Percentiles rank a stretch among this genome's conserved stretches.
Conservation (phyloP, 2,888 invertebrate genomes). For the Brachypterus glaber region DNA sequence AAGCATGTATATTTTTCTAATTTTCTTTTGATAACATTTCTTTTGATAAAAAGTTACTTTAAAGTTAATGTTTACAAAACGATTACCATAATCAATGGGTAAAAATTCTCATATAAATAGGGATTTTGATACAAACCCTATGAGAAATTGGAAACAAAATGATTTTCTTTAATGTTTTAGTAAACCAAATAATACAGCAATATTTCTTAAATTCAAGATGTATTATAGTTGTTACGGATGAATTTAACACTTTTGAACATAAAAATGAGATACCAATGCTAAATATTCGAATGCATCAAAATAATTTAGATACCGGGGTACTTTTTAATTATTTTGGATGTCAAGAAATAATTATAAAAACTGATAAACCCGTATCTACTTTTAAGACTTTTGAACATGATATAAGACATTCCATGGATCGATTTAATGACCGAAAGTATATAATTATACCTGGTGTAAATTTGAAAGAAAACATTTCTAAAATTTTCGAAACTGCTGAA, state of each 20-base stretch:
- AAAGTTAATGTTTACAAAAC: too few relatives aligned
- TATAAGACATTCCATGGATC: conserved; percentile 18
- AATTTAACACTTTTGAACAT: conserved; percentile 12
- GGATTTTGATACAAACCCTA: too few relatives aligned
- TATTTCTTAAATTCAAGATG: conserved; percentile 13
- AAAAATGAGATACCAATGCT: conserved; percentile 10
- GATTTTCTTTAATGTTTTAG: conserved; percentile 10
- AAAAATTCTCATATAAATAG: too few relatives aligned
- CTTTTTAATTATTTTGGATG: conserved; percentile 27
- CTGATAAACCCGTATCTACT: conserved; percentile 15
- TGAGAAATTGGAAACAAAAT: conserved; percentile 2
- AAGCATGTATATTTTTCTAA: too few relatives aligned
- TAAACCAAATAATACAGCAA: conserved; percentile 11
- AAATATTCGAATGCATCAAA: too few relatives aligned
- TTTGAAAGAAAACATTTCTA: conserved; percentile 12
- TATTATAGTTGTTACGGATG: conserved; percentile 14
- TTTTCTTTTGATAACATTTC: too few relatives aligned
- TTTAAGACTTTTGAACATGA: conserved; percentile 22
- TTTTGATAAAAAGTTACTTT: too few relatives aligned
- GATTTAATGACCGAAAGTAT: conserved; percentile 23
- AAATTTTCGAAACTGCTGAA: conserved; percentile 16
- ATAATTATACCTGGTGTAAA: conserved; percentile 17
- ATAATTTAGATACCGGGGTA: conserved; percentile 1
- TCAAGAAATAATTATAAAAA: conserved; percentile 24
- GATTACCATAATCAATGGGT: too few relatives aligned